Percentiles rank a stretch among this genome's conserved stretches.
Evolutionary conservation across 1,140 invertebrate species (phyloP).

Genomic region (Saccostrea cuccullata): DNA sequence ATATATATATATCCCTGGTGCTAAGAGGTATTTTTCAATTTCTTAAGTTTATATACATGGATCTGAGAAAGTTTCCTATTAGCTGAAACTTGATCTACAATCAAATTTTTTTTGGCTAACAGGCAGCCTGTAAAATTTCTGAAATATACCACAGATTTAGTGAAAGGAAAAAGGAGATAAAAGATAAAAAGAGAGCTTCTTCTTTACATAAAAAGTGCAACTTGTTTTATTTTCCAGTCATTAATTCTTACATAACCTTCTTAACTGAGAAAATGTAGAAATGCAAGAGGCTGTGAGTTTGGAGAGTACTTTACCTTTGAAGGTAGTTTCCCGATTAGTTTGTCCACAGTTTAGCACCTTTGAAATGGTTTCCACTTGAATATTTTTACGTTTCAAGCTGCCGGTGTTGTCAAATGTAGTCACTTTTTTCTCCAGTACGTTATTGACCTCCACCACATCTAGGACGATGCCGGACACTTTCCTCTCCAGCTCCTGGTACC

Average conservation of each 20-base stretch:
- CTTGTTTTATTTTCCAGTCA: not conserved
- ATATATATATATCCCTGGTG: no score
- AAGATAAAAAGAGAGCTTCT: conserved; percentile 15
- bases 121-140: conserved; percentile 10
- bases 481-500: conserved; percentile 70
- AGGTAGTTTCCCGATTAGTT: conserved; percentile 54
- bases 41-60: not conserved
- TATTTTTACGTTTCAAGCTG: conserved; percentile 56
- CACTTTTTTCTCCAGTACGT: conserved; percentile 67
- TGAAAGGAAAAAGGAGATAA: not conserved
- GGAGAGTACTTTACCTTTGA: conserved; percentile 64
- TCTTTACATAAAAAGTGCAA: not conserved
- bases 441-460: conserved; percentile 74
- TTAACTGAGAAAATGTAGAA: not conserved
- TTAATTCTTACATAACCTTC: not conserved
- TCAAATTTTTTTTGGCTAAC: not conserved
- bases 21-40: no score
- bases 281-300: not conserved
- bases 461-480: conserved; percentile 73
- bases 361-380: conserved; percentile 69
- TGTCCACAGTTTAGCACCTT: conserved; percentile 61
- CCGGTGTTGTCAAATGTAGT: conserved; percentile 44
- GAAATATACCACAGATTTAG: not conserved
- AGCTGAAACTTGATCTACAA: not conserved
- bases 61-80: not conserved